phyloP scores from a whole-genome alignment of 2,797 vertebrate genomes.

The Passerculus sandwichensis region DNA sequence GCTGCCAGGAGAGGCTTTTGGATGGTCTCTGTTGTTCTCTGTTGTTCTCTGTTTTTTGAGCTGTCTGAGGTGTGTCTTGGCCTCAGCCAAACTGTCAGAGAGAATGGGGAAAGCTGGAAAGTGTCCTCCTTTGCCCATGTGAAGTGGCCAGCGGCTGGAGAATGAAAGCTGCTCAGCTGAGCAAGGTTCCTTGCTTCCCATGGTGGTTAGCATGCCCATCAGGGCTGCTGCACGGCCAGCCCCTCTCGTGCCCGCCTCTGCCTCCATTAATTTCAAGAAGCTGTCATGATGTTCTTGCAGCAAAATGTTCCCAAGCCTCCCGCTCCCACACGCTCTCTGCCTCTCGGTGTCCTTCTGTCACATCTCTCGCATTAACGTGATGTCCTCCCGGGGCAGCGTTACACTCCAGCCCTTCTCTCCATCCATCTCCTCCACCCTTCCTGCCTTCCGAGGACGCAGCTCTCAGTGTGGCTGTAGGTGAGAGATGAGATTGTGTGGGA shows the following conservation, averaged over 20 bases:
- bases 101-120: neutral
- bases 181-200: neutral
- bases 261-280: conserved; percentile 33
- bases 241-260: neutral
- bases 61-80: neutral
- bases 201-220: accelerated
- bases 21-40: neutral
- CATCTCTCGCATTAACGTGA: conserved; percentile 18
- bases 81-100: neutral
- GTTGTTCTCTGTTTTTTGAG: too few relatives aligned
- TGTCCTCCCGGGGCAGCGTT: neutral
- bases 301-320: conserved; percentile 3
- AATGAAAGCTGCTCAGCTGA: neutral
- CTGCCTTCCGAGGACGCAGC: neutral
- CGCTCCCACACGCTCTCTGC: neutral
- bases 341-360: conserved; percentile 46
- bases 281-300: conserved; percentile 45
- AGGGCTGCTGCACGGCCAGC: neutral
- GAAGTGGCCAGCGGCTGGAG: neutral
- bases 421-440: neutral
- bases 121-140: neutral
- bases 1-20: neutral
- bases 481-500: neutral
- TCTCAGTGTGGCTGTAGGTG: conserved; percentile 44
- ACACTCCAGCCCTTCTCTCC: conserved; percentile 12